Base-by-base conservation (phyloP, 2,113 vertebrate genomes). In the Chelonoidis abingdonii region DNA sequence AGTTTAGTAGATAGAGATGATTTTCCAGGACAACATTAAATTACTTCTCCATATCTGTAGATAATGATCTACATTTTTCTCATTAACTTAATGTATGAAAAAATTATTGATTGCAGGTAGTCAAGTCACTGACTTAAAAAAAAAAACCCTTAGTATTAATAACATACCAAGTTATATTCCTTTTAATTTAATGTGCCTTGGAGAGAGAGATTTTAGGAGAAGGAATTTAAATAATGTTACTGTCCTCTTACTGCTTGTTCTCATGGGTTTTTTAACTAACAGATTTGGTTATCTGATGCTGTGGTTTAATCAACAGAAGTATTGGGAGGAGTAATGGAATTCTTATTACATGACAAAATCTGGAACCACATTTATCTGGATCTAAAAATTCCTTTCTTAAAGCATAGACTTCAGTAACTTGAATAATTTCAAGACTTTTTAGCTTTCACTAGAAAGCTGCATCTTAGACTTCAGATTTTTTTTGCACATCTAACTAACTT, bases 181-280 rank as follows among this genome's bases (percentile, higher is more conserved):
- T 94, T 65, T 84, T 91, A 54, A 88, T 72, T 69, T 93, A 19
- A 87, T 85, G 95, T 98, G 97, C 97, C 97, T 97, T 97, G 87
- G 78, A 92, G 88, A 3, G 0, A 89, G 14, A 65, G 27, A 93
- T 62, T 84, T 92, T 88, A 86, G 14, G 75, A 83, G 72, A 91
- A 62, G 89, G 19, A 35, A 79, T 89, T 94, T 38, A 59, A 87
- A 53, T 27, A 3, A 50, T 59, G 6, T 8, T 16, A 12, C 52
- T 2, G 1, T 57, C 21, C 24, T 84, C 59, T 89, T 92, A 6
- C 41, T 79, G 88, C 76, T 78, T 93, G 12, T 92, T 93, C 49
- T 88, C 1, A 84, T 91, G 96, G 96, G 79, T 84, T n/a, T 76
- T 87, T 6, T 84, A 97, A 94, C 10, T 80, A 31, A 50, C 84